Conservation (phyloP, 2,797 vertebrate genomes). For the Neopelma chrysocephalum region DNA sequence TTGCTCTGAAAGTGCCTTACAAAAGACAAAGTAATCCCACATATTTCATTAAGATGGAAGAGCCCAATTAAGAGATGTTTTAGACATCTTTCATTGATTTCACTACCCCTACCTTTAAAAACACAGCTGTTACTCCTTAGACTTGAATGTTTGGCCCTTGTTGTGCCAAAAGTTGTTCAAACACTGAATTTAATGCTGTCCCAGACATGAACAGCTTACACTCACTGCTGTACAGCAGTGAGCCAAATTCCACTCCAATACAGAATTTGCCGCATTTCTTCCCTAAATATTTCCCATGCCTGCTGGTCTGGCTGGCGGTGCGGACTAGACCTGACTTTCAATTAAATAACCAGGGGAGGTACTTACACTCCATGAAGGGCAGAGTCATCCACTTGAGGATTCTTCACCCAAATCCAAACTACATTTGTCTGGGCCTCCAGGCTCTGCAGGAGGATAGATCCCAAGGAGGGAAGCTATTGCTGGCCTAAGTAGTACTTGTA, state of each 20-base stretch:
- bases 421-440: neutral
- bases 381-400: accelerated
- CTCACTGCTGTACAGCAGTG: neutral
- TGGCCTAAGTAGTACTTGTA: neutral
- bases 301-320: neutral
- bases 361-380: neutral
- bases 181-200: neutral
- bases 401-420: neutral
- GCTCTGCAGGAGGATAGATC: neutral
- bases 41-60: neutral
- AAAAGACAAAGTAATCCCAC: neutral
- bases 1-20: neutral
- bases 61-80: neutral
- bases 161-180: neutral
- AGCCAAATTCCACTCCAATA: neutral
- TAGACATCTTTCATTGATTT: neutral
- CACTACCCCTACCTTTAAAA: neutral
- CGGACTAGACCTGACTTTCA: neutral
- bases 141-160: neutral
- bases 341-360: neutral
- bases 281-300: neutral
- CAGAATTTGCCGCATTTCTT: neutral
- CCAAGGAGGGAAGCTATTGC: neutral
- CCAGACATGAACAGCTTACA: neutral
- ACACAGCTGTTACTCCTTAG: neutral